Evolutionary conservation across 2,797 vertebrate genomes (phyloP).

Genomic region (Lutjanus argentimaculatus): DNA sequence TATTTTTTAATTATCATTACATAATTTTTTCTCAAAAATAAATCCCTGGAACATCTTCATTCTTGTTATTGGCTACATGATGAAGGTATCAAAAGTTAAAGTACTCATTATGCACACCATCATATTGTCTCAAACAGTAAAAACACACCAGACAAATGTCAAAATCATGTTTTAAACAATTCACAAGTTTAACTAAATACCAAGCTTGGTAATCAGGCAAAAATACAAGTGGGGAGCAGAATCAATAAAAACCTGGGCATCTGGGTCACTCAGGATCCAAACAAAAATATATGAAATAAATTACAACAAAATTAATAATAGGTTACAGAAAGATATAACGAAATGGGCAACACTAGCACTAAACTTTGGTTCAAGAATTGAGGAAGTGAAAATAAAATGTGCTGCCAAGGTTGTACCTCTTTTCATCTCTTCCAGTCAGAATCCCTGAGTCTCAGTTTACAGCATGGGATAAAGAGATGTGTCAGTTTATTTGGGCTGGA

Average conservation of each 20-base stretch:
- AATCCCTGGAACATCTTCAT: not conserved
- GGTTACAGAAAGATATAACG: not conserved
- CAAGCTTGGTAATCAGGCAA: too few species aligned
- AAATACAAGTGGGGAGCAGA: too few species aligned
- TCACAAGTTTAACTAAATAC: too few species aligned
- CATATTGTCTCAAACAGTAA: not conserved
- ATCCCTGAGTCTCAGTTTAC: conserved; percentile 4
- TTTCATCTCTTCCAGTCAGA: not conserved
- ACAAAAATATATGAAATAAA: too few species aligned
- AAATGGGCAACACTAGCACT: not conserved
- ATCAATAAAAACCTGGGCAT: too few species aligned
- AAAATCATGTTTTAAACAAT: not conserved
- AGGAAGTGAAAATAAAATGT: conserved; percentile 5
- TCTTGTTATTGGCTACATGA: not conserved
- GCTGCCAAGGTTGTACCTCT: not conserved
- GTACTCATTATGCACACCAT: not conserved
- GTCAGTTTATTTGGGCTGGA: conserved; percentile 10
- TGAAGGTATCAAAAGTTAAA: not conserved
- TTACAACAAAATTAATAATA: not conserved
- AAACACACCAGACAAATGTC: not conserved
- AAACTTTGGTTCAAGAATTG: not conserved
- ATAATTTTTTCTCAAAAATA: not conserved
- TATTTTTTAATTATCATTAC: not conserved
- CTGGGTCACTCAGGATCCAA: too few species aligned
- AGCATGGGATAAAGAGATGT: conserved; percentile 21